phyloP scores from a whole-genome alignment of 2,113 vertebrate genomes.

The Paedocypris sp. region DNA sequence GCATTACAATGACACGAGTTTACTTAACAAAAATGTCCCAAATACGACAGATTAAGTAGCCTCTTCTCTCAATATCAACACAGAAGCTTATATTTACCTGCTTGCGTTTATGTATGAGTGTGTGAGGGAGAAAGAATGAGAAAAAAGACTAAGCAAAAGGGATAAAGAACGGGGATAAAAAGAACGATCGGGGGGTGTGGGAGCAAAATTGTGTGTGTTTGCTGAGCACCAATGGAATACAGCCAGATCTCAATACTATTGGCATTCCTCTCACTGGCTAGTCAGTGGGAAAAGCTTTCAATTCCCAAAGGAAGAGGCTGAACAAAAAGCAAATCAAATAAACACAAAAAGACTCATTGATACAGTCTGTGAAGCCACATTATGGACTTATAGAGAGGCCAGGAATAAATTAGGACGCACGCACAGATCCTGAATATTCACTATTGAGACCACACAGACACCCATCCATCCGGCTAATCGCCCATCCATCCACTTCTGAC shows the following conservation, averaged over 20 bases:
- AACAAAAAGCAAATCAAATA: constrained; percentile 63
- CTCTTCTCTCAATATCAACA: constrained; percentile 44
- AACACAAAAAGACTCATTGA: constrained; percentile 57
- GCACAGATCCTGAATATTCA: constrained; percentile 46
- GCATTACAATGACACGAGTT: constrained; percentile 45
- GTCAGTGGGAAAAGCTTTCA: constrained; percentile 58
- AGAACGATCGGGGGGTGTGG: constrained; percentile 1
- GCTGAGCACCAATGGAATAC: constrained; percentile 52
- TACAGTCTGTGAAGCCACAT: constrained; percentile 48
- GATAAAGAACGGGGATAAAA: background rate
- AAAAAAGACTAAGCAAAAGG: background rate
- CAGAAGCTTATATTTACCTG: constrained; percentile 59
- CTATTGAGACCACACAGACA: constrained; percentile 59
- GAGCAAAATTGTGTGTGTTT: constrained; percentile 25
- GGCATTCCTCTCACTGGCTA: constrained; percentile 66
- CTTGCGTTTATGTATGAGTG: constrained; percentile 38
- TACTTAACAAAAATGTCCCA: constrained; percentile 46
- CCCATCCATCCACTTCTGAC: constrained; percentile 40
- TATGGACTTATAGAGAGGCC: constrained; percentile 45
- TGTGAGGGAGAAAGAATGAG: constrained; percentile 8
- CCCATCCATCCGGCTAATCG: constrained; percentile 20
- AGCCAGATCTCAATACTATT: constrained; percentile 63
- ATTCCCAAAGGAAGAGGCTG: constrained; percentile 38
- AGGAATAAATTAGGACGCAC: constrained; percentile 41
- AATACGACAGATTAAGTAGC: constrained; percentile 46